A percentile compares a stretch with the other conserved stretches of the same genome.
phyloP scores from a whole-genome alignment of 2,797 vertebrate species.

The Ctenosaura bakeri region DNA sequence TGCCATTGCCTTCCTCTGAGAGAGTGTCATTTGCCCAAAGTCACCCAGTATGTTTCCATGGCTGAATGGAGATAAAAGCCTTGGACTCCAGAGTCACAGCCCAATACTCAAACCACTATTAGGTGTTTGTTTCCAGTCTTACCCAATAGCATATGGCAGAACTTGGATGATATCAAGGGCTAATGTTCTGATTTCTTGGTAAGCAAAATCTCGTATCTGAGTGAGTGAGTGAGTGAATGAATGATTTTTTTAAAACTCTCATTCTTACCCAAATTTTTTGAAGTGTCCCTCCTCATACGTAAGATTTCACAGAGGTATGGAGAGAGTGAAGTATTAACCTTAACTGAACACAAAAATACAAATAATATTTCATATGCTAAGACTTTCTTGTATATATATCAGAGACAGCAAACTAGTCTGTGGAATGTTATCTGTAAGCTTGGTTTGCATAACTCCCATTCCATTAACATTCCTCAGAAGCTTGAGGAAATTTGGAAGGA shows the following conservation, averaged over 20 bases:
- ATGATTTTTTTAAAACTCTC: neutral
- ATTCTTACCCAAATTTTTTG: neutral
- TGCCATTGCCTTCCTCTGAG: no score
- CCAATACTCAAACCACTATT: no score
- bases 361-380: conserved; percentile 7
- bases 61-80: no score
- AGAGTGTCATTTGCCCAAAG: no score
- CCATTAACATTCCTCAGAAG: conserved; percentile 29
- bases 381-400: neutral
- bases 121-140: no score
- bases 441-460: conserved; percentile 25
- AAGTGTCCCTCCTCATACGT: neutral
- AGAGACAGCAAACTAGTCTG: neutral
- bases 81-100: no score
- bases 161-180: neutral
- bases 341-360: neutral
- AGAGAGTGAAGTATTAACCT: conserved; percentile 47
- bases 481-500: neutral
- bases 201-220: neutral
- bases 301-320: neutral
- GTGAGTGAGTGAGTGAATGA: neutral
- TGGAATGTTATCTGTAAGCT: conserved; percentile 21
- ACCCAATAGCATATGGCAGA: no score
- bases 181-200: neutral
- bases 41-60: no score